These are phyloP conservation scores for Clivina fossor DNA, from an alignment of 2,888 invertebrate genomes.

Conservation along the genomic window DNA sequence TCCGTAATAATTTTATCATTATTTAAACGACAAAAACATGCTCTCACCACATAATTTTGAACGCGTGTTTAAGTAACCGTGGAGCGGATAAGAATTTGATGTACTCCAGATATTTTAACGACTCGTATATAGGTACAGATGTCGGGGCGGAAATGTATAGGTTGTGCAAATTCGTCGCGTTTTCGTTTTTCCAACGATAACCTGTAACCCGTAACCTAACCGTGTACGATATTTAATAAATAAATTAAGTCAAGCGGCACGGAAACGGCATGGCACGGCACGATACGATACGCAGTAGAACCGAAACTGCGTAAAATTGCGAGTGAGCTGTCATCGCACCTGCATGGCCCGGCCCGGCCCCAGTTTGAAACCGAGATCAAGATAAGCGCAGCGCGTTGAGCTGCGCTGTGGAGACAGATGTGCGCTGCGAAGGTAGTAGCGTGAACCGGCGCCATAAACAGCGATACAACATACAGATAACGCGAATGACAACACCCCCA, in stretches of 20 bases:
- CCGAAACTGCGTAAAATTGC: constrained; percentile 7
- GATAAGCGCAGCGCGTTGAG: constrained; percentile 11
- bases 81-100: not conserved
- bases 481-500: constrained; percentile 28
- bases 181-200: not conserved
- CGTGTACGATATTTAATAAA: too few relatives aligned
- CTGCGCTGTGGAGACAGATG: constrained; percentile 26
- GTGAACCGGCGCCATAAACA: constrained; percentile 29
- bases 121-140: not conserved
- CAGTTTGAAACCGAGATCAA: not conserved
- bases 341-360: constrained; percentile 5
- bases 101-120: constrained; percentile 2
- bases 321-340: too few relatives aligned
- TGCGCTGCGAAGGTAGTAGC: constrained; percentile 24
- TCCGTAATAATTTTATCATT: too few relatives aligned
- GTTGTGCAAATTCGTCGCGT: not conserved
- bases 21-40: too few relatives aligned
- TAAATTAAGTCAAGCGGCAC: too few relatives aligned
- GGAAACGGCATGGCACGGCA: too few relatives aligned
- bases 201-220: too few relatives aligned
- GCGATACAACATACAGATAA: constrained; percentile 31
- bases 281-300: too few relatives aligned
- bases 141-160: not conserved
- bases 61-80: too few relatives aligned
- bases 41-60: too few relatives aligned